phyloP scores from a whole-genome alignment of 2,888 invertebrate genomes.

The Phaonia tiefii region DNA sequence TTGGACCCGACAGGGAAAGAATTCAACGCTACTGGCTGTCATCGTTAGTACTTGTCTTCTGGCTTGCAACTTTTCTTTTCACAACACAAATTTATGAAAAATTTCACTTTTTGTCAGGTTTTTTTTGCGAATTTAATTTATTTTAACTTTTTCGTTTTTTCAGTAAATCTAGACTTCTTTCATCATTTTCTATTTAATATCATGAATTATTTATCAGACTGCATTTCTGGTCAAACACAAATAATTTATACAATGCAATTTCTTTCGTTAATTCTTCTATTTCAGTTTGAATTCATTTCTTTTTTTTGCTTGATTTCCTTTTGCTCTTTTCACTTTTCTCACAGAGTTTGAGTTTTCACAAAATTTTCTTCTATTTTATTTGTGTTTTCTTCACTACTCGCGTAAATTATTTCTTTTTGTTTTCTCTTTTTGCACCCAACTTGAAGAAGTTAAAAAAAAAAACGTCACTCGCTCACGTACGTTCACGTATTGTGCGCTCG shows the following conservation, averaged over 20 bases:
- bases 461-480: background rate
- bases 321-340: conserved; percentile 16
- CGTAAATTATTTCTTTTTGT: conserved; percentile 3
- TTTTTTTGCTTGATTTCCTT: conserved; percentile 10
- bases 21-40: conserved; percentile 57
- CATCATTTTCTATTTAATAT: background rate
- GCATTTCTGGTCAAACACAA: conserved; percentile 19
- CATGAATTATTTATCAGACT: conserved; percentile 25
- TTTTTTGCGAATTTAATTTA: too few species aligned
- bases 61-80: background rate
- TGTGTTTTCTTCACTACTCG: conserved; percentile 15
- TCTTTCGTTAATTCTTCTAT: background rate
- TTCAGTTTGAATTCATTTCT: background rate
- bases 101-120: conserved; percentile 21
- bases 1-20: conserved; percentile 54
- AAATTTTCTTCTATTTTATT: conserved; percentile 2
- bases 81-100: background rate
- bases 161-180: conserved; percentile 14
- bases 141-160: background rate
- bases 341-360: background rate
- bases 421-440: background rate
- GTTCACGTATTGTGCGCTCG: background rate
- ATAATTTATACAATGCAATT: background rate
- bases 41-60: conserved; percentile 24
- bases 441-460: too few species aligned